A percentile compares a stretch with the other conserved stretches of the same genome.
phyloP scores from a whole-genome alignment of 2,888 invertebrate species.

The Bellardia bayeri region DNA sequence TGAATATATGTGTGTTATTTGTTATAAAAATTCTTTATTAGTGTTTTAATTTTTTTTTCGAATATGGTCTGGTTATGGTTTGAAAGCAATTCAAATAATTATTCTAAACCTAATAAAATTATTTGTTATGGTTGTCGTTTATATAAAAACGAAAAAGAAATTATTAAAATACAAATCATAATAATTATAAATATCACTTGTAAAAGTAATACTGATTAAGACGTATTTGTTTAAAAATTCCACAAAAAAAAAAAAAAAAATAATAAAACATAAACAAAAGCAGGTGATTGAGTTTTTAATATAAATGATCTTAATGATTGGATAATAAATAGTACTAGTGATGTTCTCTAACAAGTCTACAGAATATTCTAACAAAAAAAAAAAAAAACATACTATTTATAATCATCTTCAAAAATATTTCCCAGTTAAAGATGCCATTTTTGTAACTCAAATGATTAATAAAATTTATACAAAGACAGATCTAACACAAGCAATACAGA shows the following conservation, averaged over 20 bases:
- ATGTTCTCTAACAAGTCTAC: conserved; percentile 44
- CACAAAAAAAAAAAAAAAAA: too few relatives aligned
- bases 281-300: conserved; percentile 36
- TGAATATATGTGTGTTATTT: conserved; percentile 2
- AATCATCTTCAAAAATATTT: neutral
- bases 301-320: conserved; percentile 22
- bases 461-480: neutral
- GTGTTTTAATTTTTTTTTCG: neutral
- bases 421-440: conserved; percentile 2
- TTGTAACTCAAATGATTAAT: neutral
- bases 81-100: conserved; percentile 46
- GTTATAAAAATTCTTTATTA: neutral
- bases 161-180: conserved; percentile 49
- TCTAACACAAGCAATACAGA: neutral
- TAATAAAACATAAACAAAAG: conserved; percentile 8
- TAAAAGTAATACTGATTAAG: conserved; percentile 27
- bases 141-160: conserved; percentile 40
- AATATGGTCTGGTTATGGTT: conserved; percentile 6
- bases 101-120: conserved; percentile 47
- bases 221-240: conserved; percentile 10
- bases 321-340: conserved; percentile 37
- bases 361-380: conserved; percentile 33
- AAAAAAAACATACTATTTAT: neutral
- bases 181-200: conserved; percentile 17
- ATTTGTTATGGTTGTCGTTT: conserved; percentile 32